Conservation (phyloP, 2,888 invertebrate genomes). For the Amblyjoppa fuscipennis region DNA sequence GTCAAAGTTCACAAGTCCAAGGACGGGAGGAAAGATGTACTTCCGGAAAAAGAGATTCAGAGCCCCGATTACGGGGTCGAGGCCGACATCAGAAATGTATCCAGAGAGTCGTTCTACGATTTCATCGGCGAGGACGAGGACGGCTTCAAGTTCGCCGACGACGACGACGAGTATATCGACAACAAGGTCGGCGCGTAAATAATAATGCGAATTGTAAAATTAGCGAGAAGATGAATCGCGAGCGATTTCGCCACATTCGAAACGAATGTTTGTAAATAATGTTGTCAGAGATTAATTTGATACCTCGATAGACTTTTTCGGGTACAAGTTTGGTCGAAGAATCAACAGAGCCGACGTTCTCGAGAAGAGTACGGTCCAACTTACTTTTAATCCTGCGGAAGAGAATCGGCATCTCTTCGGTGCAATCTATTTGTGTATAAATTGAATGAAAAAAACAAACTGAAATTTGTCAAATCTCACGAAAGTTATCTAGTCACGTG, state of each 20-base stretch:
- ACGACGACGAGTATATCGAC: constrained; percentile 81
- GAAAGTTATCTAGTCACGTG: constrained; percentile 59
- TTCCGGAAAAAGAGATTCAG: constrained; percentile 74
- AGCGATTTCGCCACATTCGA: constrained; percentile 3
- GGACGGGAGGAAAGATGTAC: constrained; percentile 69
- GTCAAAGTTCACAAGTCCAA: constrained; percentile 74
- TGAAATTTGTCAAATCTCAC: neutral
- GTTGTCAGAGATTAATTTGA: constrained; percentile 8
- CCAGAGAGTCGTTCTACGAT: constrained; percentile 79
- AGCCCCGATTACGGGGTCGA: constrained; percentile 80
- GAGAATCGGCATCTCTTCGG: constrained; percentile 22
- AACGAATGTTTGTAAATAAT: constrained; percentile 30
- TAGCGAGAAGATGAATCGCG: neutral
- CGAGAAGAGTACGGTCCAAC: neutral
- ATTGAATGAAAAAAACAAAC: constrained; percentile 21
- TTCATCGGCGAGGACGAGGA: constrained; percentile 79
- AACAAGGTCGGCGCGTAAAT: constrained; percentile 78
- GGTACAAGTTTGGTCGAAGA: neutral
- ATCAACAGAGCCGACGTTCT: neutral
- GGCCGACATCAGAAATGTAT: constrained; percentile 75
- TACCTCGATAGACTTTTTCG: neutral
- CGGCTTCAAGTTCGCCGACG: constrained; percentile 81
- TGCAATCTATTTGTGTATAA: constrained; percentile 58
- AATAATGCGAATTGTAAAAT: neutral
- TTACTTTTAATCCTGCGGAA: neutral